Base-by-base conservation (phyloP, 2,888 invertebrate genomes). In the Anorthoa munda region DNA sequence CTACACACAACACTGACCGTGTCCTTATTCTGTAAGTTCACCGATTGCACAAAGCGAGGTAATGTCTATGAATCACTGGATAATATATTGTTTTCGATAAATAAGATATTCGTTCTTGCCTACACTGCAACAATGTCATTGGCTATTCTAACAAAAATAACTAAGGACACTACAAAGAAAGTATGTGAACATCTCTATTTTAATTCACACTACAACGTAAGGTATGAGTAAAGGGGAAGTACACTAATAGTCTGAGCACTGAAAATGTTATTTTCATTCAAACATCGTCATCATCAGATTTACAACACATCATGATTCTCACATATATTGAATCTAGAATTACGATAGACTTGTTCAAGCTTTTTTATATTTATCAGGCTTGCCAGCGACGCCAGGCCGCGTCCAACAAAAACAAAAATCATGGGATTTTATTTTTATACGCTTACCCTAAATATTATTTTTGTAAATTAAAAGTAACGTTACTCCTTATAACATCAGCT, bases 181-280 rank as follows among this genome's bases (percentile, higher is more conserved):
- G 2, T 26, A 51, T 59, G 76, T 45, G 66, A 67, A 48, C 63
- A 61, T 56, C 26, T 71, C 56, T 82, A 80, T 79, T 79, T 79
- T 60, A 59, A 77, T 81, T 55, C 46, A 26, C 39, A 63, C 46
- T 61, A 53, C 55, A 77, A 77, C n/a, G 59, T 50, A 55, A 18
- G 17, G 2, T n/a, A 59, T 21, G 51, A 55, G 11, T 23, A 60
- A 59, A 31, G 55, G 17, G 17, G 39, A 59, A 61, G 39, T 60
- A 64, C 50, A 60, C 39, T 23, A 68, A 60, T 50, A 70, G 58
- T 58, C 75, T 56, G 11, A 46, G 31, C 77, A 26, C 7, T 46
- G 50, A 51, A 67, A 39, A 53, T 59, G 59, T 66, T 56, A 58
- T 79, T 70, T 63, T 58, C 17, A 61, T 65, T 46, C 55, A 39